These are phyloP conservation scores for Pedionomus torquatus DNA, from an alignment of 2,113 vertebrate species.

Conservation along the genomic window DNA sequence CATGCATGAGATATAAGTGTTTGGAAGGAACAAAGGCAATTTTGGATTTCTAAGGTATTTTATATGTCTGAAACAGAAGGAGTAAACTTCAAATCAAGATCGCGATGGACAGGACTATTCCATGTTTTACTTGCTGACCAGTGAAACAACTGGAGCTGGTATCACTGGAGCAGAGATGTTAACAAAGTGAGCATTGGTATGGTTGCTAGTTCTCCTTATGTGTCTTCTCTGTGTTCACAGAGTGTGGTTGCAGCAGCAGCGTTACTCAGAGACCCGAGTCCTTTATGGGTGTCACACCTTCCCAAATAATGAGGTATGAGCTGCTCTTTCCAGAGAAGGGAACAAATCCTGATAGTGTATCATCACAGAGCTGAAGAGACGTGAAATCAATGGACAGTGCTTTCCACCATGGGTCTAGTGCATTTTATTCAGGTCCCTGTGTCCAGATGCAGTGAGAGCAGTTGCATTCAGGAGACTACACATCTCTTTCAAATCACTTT, in stretches of 20 bases:
- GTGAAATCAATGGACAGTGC: not conserved
- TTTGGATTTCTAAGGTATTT: not conserved
- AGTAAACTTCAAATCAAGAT: not conserved
- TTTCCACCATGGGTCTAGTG: not conserved
- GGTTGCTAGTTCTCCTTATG: not conserved
- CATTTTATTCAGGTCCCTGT: not conserved
- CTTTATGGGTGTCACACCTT: not conserved
- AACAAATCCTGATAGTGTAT: not conserved
- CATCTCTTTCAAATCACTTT: not conserved
- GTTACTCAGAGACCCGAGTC: not conserved
- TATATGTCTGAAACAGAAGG: not conserved
- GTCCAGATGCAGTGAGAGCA: not conserved
- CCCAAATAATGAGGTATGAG: not conserved
- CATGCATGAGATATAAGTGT: not conserved
- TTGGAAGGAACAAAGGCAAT: not conserved
- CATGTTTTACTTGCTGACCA: not conserved
- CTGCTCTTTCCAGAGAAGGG: not conserved
- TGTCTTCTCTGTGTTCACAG: not conserved
- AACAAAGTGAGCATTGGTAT: not conserved
- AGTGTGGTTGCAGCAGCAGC: not conserved
- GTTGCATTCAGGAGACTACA: not conserved
- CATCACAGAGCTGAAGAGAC: fast-evolving
- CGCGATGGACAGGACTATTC: not conserved
- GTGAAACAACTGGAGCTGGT: not conserved
- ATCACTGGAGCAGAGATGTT: not conserved